Evolutionary conservation across 2,888 invertebrate genomes (phyloP).

Genomic region (Acronicta leporina): DNA sequence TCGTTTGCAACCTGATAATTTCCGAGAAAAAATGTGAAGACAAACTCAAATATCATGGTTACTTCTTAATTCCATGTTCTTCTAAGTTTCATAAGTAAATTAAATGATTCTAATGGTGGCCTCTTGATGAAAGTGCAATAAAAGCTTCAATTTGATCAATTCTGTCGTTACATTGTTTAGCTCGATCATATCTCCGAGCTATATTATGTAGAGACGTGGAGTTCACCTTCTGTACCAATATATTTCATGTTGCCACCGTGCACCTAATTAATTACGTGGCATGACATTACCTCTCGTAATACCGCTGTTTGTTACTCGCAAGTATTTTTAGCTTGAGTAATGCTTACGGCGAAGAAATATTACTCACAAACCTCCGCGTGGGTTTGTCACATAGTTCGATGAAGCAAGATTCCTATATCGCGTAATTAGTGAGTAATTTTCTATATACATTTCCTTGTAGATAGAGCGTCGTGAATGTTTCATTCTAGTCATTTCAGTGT

Average conservation of each 20-base stretch:
- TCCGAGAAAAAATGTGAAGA: too few species aligned
- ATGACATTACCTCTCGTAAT: constrained; percentile 51
- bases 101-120: too few species aligned
- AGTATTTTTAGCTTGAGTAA: constrained; percentile 51
- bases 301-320: constrained; percentile 55
- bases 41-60: too few species aligned
- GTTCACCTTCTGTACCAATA: constrained; percentile 26
- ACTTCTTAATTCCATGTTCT: too few species aligned
- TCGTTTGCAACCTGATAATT: too few species aligned
- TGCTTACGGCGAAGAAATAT: constrained; percentile 16
- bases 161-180: too few species aligned
- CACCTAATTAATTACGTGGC: constrained; percentile 66
- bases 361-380: constrained; percentile 1
- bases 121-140: too few species aligned
- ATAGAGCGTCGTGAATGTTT: too few species aligned
- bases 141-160: too few species aligned
- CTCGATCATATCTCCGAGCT: background rate
- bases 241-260: background rate
- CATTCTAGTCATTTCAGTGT: too few species aligned
- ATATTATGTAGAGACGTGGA: background rate
- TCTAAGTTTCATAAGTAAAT: too few species aligned
- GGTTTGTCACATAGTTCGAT: constrained; percentile 10
- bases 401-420: background rate
- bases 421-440: background rate
- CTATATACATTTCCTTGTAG: background rate